phyloP scores from a whole-genome alignment of 2,888 invertebrate genomes.

The Perdita meconis region DNA sequence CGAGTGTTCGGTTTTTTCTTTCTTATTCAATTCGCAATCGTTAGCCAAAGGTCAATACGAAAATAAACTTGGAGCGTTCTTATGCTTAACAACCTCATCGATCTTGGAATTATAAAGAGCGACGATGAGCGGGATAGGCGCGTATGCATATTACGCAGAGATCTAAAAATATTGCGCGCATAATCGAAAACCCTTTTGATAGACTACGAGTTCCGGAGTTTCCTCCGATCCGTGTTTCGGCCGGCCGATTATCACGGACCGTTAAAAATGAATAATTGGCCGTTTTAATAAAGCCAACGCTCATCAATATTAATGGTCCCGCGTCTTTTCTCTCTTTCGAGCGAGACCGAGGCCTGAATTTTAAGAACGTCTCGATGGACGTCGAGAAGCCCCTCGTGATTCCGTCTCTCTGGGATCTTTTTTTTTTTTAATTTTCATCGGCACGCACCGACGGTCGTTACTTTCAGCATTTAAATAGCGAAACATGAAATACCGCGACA shows the following conservation, averaged over 20 bases:
- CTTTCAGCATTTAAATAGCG: not conserved
- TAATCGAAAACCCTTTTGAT: constrained; percentile 41
- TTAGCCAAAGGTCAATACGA: not conserved
- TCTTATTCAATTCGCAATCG: not conserved
- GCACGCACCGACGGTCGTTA: not conserved
- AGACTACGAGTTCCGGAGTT: not conserved
- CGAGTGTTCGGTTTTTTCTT: not conserved
- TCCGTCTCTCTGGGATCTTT: not conserved
- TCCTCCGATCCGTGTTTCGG: constrained; percentile 24
- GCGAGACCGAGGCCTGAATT: constrained; percentile 32
- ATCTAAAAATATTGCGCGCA: constrained; percentile 40
- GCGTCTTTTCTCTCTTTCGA: constrained; percentile 20
- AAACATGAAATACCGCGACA: not conserved
- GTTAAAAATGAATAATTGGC: constrained; percentile 50
- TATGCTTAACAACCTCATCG: not conserved
- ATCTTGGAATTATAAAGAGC: not conserved
- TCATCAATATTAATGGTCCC: constrained; percentile 58
- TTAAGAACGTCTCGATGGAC: constrained; percentile 36
- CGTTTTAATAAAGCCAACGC: constrained; percentile 32
- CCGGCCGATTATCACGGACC: constrained; percentile 47
- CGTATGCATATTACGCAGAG: constrained; percentile 26
- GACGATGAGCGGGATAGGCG: not conserved
- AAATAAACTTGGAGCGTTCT: not conserved
- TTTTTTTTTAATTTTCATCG: not conserved
- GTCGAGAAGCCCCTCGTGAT: constrained; percentile 13